These are phyloP conservation scores for Harlomillsia oculata DNA, from an alignment of 1,140 invertebrate species.

Conservation along the genomic window DNA sequence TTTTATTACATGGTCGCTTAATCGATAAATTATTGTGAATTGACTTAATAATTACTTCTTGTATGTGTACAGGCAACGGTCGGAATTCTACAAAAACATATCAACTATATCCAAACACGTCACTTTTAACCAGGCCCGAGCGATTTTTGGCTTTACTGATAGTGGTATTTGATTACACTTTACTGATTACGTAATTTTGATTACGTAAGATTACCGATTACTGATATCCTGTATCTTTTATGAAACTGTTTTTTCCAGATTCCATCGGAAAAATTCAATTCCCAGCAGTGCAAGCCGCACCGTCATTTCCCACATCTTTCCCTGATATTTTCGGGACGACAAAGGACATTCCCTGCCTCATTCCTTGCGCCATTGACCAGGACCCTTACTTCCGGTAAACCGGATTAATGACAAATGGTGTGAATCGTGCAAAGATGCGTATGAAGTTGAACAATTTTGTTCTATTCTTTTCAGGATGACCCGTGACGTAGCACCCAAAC, in stretches of 20 bases:
- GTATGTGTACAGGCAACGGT: conserved; percentile 54
- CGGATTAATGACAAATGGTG: too few species aligned
- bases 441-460: too few species aligned
- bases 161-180: conserved; percentile 55
- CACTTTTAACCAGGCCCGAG: conserved; percentile 83
- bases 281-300: conserved; percentile 90
- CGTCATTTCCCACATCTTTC: conserved; percentile 87
- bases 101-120: conserved; percentile 84
- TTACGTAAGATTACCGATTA: conserved; percentile 63
- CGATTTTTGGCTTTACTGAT: conserved; percentile 97
- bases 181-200: conserved; percentile 37
- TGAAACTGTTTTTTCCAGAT: conserved; percentile 38
- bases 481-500: conserved; percentile 81
- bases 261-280: conserved; percentile 95
- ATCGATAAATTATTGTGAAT: too few species aligned
- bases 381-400: too few species aligned
- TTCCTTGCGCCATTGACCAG: conserved; percentile 98
- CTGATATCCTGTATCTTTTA: background rate
- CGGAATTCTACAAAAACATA: conserved; percentile 86
- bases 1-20: too few species aligned
- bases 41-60: too few species aligned
- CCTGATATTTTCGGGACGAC: conserved; percentile 78
- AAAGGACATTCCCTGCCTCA: conserved; percentile 77
- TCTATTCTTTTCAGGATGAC: conserved; percentile 97
- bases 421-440: too few species aligned